Evolutionary conservation across 2,888 invertebrate genomes (phyloP), one percentile per base, ranked within the genome.

Genomic region (Rugalucina vietnamica): DNA sequence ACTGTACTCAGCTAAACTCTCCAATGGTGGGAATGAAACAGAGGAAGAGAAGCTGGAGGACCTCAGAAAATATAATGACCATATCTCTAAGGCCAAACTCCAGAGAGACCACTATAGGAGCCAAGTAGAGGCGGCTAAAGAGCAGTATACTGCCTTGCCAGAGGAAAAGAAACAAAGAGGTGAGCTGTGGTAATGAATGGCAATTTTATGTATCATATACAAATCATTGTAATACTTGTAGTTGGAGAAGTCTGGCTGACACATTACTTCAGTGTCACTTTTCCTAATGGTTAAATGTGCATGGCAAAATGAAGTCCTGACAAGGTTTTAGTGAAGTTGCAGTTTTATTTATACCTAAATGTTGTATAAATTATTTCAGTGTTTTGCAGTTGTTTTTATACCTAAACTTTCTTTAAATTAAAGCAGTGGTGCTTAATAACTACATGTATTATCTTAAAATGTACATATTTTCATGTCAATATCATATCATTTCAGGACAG

Each of bases 401-500:
- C 8, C 18, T 8, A 54, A 54, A 54, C 10, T 4, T 54, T 54
- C 18, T 12, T 8, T 43, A n/a, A n/a, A n/a, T n/a, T n/a, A n/a
- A n/a, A n/a, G n/a, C n/a, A n/a, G n/a, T n/a, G n/a, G n/a, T n/a
- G n/a, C n/a, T n/a, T n/a, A n/a, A n/a, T n/a, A n/a, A n/a, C n/a
- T n/a, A n/a, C n/a, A n/a, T n/a, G n/a, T n/a, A n/a, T n/a, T n/a
- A n/a, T n/a, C n/a, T n/a, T n/a, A n/a, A n/a, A n/a, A n/a, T n/a
- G n/a, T n/a, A n/a, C n/a, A n/a, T n/a, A n/a, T n/a, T n/a, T n/a
- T n/a, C n/a, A 8, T 43, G 8, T 43, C 43, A 12, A 43, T 18
- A 8, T 54, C n/a, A 4, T 54, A 4, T 54, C 8, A 37, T 72
- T 77, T 3, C 57, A 80, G 82, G 70, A 21, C 70, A 78, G 8